These are phyloP conservation scores for Bradypodion ventrale DNA, from an alignment of 2,797 vertebrate genomes.

Conservation along the genomic window DNA sequence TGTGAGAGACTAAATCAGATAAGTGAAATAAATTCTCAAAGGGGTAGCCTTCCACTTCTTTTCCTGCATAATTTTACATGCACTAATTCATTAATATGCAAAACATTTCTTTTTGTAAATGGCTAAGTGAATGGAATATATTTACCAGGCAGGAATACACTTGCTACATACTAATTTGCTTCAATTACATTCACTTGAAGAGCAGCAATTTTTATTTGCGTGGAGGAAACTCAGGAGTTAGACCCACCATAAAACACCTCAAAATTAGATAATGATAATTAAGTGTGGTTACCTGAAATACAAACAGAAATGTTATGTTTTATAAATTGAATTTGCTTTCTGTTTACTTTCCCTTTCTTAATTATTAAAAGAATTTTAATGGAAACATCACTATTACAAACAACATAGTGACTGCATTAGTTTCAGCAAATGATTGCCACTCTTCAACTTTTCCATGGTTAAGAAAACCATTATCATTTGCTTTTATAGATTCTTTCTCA, in stretches of 20 bases:
- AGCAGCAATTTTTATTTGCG: conserved; percentile 4
- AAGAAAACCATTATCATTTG: conserved; percentile 12
- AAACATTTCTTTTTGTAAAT: conserved; percentile 11
- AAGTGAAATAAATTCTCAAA: conserved; percentile 37
- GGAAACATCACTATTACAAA: background rate
- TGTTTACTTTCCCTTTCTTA: conserved; percentile 1
- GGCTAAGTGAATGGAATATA: conserved; percentile 31
- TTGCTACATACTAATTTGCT: conserved; percentile 27
- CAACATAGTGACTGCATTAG: conserved; percentile 20
- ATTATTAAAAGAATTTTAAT: conserved; percentile 23
- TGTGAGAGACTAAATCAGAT: conserved; percentile 30
- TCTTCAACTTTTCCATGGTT: conserved; percentile 28
- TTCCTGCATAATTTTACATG: background rate
- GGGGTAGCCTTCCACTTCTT: background rate
- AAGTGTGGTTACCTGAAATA: conserved; percentile 1
- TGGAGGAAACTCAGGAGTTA: background rate
- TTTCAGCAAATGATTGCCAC: conserved; percentile 33
- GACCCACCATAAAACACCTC: background rate
- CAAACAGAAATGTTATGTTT: conserved; percentile 20
- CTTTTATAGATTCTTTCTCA: conserved; percentile 25
- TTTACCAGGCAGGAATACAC: conserved; percentile 21
- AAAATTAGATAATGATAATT: background rate
- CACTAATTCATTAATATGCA: conserved; percentile 40
- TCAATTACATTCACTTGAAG: conserved; percentile 33
- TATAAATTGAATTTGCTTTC: conserved; percentile 3